Evolutionary conservation across 1,140 invertebrate genomes (phyloP).

Genomic region (Euglossa dilemma): DNA sequence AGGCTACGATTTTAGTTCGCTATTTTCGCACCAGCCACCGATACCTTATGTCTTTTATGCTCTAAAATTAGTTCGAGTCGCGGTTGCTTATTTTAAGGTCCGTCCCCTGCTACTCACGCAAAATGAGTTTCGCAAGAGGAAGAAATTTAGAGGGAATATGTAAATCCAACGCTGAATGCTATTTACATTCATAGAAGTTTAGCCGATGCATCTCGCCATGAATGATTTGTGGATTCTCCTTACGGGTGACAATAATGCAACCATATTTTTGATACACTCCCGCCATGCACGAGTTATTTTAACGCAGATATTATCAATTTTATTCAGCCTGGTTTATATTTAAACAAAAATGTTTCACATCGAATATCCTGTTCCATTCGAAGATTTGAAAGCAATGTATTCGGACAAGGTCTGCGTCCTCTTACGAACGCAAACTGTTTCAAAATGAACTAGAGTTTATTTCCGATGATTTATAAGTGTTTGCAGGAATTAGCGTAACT

Average conservation of each 20-base stretch:
- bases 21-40: background rate
- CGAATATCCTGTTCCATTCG: no score
- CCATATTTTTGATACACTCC: background rate
- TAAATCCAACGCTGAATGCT: background rate
- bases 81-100: constrained; percentile 1
- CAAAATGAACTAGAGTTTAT: no score
- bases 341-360: no score
- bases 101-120: background rate
- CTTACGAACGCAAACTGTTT: no score
- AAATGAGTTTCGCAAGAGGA: background rate
- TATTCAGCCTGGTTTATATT: background rate
- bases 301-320: background rate
- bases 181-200: background rate
- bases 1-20: background rate
- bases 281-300: background rate
- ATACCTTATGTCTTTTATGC: background rate
- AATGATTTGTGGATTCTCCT: background rate
- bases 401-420: no score
- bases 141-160: background rate
- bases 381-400: no score
- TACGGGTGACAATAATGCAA: background rate
- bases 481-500: no score
- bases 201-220: background rate
- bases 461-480: no score
- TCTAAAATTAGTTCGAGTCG: background rate